phyloP scores from a whole-genome alignment of 2,113 vertebrate genomes.

The Sapayoa aenigma region DNA sequence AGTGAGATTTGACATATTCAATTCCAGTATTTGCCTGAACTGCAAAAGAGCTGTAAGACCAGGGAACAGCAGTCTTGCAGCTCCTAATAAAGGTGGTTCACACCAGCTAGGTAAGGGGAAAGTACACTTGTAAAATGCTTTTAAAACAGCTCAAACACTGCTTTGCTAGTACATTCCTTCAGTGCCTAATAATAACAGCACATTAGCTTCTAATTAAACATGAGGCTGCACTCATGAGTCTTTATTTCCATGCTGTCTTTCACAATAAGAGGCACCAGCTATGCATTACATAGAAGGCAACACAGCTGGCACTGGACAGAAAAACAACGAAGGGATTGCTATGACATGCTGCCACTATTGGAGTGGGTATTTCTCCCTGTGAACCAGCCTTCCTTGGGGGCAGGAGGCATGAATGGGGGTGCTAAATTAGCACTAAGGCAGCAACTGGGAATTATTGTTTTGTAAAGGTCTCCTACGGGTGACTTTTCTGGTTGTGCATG shows the following conservation, averaged over 20 bases:
- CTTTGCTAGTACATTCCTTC: slow-evolving; percentile 9
- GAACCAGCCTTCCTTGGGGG: not conserved
- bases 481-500: not conserved
- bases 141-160: slow-evolving; percentile 8
- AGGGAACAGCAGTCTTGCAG: not conserved
- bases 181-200: slow-evolving; percentile 26
- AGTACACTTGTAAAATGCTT: slow-evolving; percentile 26
- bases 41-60: not conserved
- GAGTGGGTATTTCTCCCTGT: not conserved
- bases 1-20: not conserved
- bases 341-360: not conserved
- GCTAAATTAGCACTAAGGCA: not conserved
- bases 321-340: not conserved
- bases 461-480: not conserved
- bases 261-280: slow-evolving; percentile 20
- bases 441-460: not conserved
- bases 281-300: not conserved
- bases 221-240: slow-evolving; percentile 36
- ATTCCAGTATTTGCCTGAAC: not conserved
- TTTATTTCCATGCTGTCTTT: slow-evolving; percentile 30
- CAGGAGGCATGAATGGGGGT: not conserved
- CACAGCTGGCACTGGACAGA: not conserved
- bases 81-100: not conserved
- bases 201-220: slow-evolving; percentile 60
- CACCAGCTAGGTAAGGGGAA: slow-evolving; percentile 10